These are phyloP conservation scores for Sphenopsis melanotis DNA, from an alignment of 2,797 vertebrate genomes.

Conservation along the genomic window DNA sequence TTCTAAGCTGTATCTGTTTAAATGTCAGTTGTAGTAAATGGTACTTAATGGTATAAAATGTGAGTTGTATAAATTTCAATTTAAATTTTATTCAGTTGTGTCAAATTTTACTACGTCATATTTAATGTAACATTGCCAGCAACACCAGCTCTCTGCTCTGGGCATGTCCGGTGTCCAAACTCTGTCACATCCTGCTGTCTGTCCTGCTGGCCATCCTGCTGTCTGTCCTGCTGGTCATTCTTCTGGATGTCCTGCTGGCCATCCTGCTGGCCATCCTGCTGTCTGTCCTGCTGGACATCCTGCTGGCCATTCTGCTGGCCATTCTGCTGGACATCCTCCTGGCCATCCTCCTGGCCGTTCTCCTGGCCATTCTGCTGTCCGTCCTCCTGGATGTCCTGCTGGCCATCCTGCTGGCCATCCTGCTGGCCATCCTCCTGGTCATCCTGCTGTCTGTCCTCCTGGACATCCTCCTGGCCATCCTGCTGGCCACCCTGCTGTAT, in stretches of 20 bases:
- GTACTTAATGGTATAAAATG: neutral
- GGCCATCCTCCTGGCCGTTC: fast-evolving
- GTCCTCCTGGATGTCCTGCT: too few relatives aligned
- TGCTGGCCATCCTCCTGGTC: too few relatives aligned
- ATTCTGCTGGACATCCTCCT: too few relatives aligned
- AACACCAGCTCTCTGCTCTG: neutral
- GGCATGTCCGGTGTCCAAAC: neutral
- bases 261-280: too few relatives aligned
- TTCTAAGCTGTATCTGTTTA: neutral
- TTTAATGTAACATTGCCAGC: neutral
- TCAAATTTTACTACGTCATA: fast-evolving
- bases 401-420: too few relatives aligned
- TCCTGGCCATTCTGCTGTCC: fast-evolving
- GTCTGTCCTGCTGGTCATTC: too few relatives aligned
- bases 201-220: too few relatives aligned
- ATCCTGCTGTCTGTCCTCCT: too few relatives aligned
- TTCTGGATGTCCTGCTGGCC: too few relatives aligned
- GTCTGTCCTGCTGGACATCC: too few relatives aligned
- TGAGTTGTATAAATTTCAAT: neutral
- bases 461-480: fast-evolving
- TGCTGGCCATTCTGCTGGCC: too few relatives aligned
- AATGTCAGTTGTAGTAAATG: neutral
- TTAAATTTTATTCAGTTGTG: neutral
- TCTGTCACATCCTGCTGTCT: neutral
- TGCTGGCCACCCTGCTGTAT: too few relatives aligned